Base-by-base conservation (phyloP, 2,888 invertebrate genomes). In the Nebria salina region DNA sequence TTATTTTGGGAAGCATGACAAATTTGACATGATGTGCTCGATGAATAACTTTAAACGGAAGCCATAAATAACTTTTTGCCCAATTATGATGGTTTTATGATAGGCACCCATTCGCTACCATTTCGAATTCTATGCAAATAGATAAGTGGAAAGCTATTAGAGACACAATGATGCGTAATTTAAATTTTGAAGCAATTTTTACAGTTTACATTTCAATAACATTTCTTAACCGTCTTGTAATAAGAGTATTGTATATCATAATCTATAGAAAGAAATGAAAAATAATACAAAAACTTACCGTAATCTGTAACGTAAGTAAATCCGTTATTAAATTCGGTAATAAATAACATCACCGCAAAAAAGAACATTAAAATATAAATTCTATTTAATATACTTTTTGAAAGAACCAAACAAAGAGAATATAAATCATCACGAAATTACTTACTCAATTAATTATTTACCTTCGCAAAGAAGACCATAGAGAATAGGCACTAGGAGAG, bases 301-400 rank as follows among this genome's bases (percentile, higher is more conserved):
- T 54, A 54, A 54, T 54, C 54, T 26, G 70, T 11, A 26, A 5
- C 70, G 70, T 70, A 26, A 66, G 15, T 25, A 25, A 25, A 65
- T 79, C 54, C 79, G 65, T 79, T 79, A 79, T 79, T 79, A 79
- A 75, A 74, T 79, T 75, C 79, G 25, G 54, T 65, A 79, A 79
- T 79, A 79, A 79, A 79, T 80, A 80, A 75, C 75, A 75, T 13
- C 54, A 54, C 54, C 8, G 54, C 54, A 54, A 8, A 8, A 54
- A 54, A 54, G 54, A 80, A 80, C 75, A 75, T 68, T 70, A 80
- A 64, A 80, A 64, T 80, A 80, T 75, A 80, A 80, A 80, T 80
- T 75, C 34, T 75, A 80, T 80, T 80, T 75, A 80, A 80, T 80
- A 70, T 80, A 72, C 75, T 80, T 80, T 80, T 80, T 80, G 80